Base-by-base conservation (phyloP, 2,797 vertebrate species). In the Enteromius trimaculatus region DNA sequence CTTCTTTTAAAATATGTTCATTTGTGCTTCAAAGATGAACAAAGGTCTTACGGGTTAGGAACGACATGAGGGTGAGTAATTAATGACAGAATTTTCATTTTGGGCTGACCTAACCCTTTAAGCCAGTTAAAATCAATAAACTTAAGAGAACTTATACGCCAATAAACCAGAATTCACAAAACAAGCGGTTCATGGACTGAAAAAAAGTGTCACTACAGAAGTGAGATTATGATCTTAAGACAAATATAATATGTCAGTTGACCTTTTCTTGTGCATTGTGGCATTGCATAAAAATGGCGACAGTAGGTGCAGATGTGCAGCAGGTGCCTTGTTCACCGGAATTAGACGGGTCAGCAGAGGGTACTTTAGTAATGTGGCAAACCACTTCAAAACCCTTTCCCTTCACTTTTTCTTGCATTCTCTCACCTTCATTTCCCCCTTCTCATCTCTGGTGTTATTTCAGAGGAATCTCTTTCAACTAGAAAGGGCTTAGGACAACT, bases 391-490 rank as follows among this genome's bases (percentile, higher is more conserved):
- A 94, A 91, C 89, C 83, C 85, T 87, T 84, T 89, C 82, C 77
- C 21, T 37, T 77, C 82, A 87, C 87, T 86, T 90, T 86, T 84
- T 76, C 82, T 84, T 60, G 14, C 75, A 77, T 80, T 83, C 88
- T 53, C 77, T 88, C 87, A 87, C 88, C 89, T 84, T 88, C 84
- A 86, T 88, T 91, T 88, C 78, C 82, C 64, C 53, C 79, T 86
- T 83, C 84, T 86, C 85, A 79, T 89, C 81, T 88, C 82, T 87
- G 77, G 69, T 88, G 86, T 87, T 87, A 86, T 87, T 90, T 90
- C 90, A 91, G 89, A 88, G 85, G 92, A 93, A 93, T 94, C 91
- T 91, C 93, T 95, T 95, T 95, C 93, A 95, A 94, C 92, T 93
- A 93, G 89, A 90, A 89, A 84, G 91, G 91, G 90, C 90, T 90